Base-by-base conservation (phyloP, 2,113 vertebrate species). In the Poeciliopsis retropinna region DNA sequence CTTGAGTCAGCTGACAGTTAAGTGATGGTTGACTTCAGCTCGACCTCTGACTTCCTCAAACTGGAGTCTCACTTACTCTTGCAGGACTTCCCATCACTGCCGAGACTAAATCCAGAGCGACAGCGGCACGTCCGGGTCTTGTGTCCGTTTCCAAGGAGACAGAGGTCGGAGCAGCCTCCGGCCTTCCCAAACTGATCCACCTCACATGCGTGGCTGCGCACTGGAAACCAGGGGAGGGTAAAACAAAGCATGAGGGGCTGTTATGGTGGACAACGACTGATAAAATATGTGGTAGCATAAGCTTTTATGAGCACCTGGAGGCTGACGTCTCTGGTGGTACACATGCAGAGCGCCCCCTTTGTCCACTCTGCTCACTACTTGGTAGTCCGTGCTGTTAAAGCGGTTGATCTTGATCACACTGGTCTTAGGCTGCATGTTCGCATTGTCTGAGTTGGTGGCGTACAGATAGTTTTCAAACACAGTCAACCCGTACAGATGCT, bases 381-480 rank as follows among this genome's bases (percentile, higher is more conserved):
- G 97, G 91, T 97, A 97, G 90, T 99, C 98, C 0, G 96, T 96
- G 94, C 96, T 99, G 93, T 99, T 99, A 88, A 99, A 99, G 74
- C 97, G 97, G 86, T 99, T 99, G 63, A 99, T 96, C 0, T 95
- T 93, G 90, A 99, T 98, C 85, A 99, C 97, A 0, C 97, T 99
- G 11, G 97, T 99, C 87, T 99, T 99, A 72, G 97, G 97, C 94
- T 98, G 98, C 79, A 96, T 94, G 9, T 99, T 98, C 80, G 96
- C 96, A 0, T 97, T 98, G 95, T 99, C 98, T 0, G 98, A 98
- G 88, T 99, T 99, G 89, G 97, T 99, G 92, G 97, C 97, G 0
- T 99, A 99, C 51, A 99, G 95, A 73, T 98, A 99, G 82, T 99
- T 99, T 94, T 99, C 97, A 0, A 99, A 99, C 44, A 99, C 97